Evolutionary conservation across 2,888 invertebrate species (phyloP), one percentile per base, ranked within the genome.

Genomic region (Dione vanillae): DNA sequence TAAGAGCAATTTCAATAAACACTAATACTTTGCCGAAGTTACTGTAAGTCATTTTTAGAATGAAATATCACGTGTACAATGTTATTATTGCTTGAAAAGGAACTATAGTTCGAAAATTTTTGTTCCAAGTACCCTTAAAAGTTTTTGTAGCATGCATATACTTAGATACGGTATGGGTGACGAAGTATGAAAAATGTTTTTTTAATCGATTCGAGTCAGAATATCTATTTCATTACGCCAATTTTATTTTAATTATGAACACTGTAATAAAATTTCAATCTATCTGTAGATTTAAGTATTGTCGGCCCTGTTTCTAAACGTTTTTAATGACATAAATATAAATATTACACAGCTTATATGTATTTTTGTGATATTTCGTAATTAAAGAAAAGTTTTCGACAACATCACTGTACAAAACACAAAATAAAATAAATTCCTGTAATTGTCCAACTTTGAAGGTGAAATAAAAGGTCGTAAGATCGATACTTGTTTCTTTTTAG

Each of bases 401-500:
- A 8, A 40, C 12, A 11, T 16, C 0, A 56, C 10, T 37, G 35
- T 54, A 54, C 27, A 27, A 35, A 16, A 16, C 16, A 37, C 27
- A 45, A 61, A 61, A 61, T 27, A 45, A 27, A 45, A 35, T 11
- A 16, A 16, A 61, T 61, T 43, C 45, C 27, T 43, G 35, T 61
- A 61, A 61, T 61, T 61, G 61, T 61, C 27, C 11, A 61, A 61
- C 61, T 61, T 61, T 35, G 61, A 61, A 61, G 61, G 61, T 61
- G 11, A 45, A 43, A 45, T 61, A 45, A 61, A 45, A 61, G 61
- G 61, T 61, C 61, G 45, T 16, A 16, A 35, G 45, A 61, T 61
- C 61, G 61, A 61, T 61, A 45, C 35, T 61, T 61, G 43, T 43
- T 41, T 20, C 1, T 43, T 5, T 43, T 45, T 35, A 3, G 20